phyloP scores from a whole-genome alignment of 2,113 vertebrate species.

The Anhinga rufa region DNA sequence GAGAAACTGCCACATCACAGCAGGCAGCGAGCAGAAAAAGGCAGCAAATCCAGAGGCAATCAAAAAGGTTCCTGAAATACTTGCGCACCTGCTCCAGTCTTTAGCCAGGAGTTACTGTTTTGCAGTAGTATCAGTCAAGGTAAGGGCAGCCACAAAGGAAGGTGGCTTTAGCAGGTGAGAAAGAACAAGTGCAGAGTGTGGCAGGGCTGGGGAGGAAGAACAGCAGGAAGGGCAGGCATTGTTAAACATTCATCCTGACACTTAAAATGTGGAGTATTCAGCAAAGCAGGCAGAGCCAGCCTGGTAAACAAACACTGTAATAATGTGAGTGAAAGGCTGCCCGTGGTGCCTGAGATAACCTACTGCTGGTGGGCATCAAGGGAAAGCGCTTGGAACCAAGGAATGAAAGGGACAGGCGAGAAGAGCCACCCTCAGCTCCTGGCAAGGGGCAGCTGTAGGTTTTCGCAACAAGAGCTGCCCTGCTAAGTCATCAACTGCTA shows the following conservation, averaged over 20 bases:
- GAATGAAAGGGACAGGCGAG: not conserved
- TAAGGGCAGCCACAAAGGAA: not conserved
- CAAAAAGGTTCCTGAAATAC: not conserved
- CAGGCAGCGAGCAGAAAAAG: not conserved
- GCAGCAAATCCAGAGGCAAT: not conserved
- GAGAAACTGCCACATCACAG: not conserved
- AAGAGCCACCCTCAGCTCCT: not conserved
- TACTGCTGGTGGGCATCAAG: not conserved
- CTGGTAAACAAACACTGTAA: not conserved
- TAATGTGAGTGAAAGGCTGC: not conserved
- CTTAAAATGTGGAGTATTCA: not conserved
- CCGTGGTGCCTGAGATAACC: not conserved
- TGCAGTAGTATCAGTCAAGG: not conserved
- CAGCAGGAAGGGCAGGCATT: not conserved
- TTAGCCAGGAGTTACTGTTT: not conserved
- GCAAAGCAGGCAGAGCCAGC: not conserved
- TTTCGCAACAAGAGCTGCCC: not conserved
- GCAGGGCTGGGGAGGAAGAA: not conserved
- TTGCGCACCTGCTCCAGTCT: not conserved
- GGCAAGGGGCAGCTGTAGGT: not conserved
- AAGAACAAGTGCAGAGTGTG: not conserved
- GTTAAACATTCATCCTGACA: not conserved
- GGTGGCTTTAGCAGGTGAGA: not conserved
- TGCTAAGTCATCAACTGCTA: slow-evolving; percentile 1
- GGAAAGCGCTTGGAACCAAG: not conserved